Percentiles rank a stretch among this genome's conserved stretches.
Evolutionary conservation across 2,888 invertebrate species (phyloP).

Genomic region (Ceramica pisi): DNA sequence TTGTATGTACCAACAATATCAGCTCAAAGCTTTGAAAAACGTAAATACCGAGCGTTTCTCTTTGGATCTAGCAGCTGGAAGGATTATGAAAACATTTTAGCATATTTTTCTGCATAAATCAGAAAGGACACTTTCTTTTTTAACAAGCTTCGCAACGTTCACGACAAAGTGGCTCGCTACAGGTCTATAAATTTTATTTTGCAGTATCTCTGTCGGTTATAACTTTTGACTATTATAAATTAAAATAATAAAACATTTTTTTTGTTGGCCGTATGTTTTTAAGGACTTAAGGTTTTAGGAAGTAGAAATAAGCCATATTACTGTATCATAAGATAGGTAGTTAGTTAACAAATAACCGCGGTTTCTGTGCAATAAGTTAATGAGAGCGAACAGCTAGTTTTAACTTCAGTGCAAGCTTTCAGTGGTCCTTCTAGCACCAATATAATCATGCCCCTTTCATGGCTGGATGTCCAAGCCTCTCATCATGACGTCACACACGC

Average conservation of each 20-base stretch:
- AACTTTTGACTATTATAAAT: no score
- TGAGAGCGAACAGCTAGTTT: not conserved
- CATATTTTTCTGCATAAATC: slow-evolving; percentile 10
- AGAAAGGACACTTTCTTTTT: slow-evolving; percentile 8
- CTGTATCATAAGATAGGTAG: no score
- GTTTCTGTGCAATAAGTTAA: not conserved
- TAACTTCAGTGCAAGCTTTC: not conserved
- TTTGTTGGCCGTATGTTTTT: no score
- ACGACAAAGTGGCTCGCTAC: not conserved
- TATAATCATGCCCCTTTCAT: not conserved
- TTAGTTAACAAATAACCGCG: no score
- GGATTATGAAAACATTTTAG: not conserved
- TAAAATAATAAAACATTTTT: no score
- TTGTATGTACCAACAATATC: not conserved
- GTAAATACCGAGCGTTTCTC: not conserved
- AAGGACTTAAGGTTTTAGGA: no score
- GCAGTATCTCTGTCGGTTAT: not conserved
- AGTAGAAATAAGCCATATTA: no score
- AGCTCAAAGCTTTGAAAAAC: not conserved
- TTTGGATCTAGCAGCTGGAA: not conserved
- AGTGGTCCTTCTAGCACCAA: not conserved
- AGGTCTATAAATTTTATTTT: not conserved
- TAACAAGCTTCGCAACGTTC: not conserved
- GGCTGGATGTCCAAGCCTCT: not conserved
- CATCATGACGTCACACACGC: slow-evolving; percentile 12